Base-by-base conservation (phyloP, 2,888 invertebrate species). In the Cotesia congregata region DNA sequence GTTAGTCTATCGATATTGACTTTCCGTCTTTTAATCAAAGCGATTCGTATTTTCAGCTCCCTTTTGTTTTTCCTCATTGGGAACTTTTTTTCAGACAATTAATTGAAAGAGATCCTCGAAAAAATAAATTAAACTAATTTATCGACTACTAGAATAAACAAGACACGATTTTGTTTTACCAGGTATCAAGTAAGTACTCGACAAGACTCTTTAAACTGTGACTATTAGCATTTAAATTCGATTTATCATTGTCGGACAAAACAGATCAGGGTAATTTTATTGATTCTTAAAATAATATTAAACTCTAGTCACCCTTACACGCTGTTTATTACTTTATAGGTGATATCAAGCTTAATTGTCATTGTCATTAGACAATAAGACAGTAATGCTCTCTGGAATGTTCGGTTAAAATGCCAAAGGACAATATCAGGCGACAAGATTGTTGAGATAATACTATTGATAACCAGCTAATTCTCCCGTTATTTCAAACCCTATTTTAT, bases 1-100 rank as follows among this genome's bases (percentile, higher is more conserved):
- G 79, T 80, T 81, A 81, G 80, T 79, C 81, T 82, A 85, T 85
- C 83, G 80, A 78, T 79, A 82, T 82, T 81, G 85, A 85, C 81
- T 74, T 82, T 80, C 59, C 65, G 76, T 76, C 78, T 76, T 67
- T 50, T 75, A 20, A 50, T 39, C 7, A 41, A 72, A 30, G 30
- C 20, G 12, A 41, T 7, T 15, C 50, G 50, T 65, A 30, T n/a
- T 15, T 62, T 5, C 3, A 62, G 15, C 6, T 62, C 7, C 1
- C 17, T 62, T 62, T 62, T 62, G 3, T 50, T 50, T 50, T 50
- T 12, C 12, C 12, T 50, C 50, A 50, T 50, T 50, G 12, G 12
- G 12, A 50, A 50, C 3, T 50, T 50, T 50, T 50, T 50, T 50
- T 50, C 12, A 50, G 7, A 12, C 1, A 12, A 50, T 50, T 50